Percentiles rank a stretch among this genome's conserved stretches.
Conservation (phyloP, 2,888 invertebrate species). For the Petrolisthes cinctipes region DNA sequence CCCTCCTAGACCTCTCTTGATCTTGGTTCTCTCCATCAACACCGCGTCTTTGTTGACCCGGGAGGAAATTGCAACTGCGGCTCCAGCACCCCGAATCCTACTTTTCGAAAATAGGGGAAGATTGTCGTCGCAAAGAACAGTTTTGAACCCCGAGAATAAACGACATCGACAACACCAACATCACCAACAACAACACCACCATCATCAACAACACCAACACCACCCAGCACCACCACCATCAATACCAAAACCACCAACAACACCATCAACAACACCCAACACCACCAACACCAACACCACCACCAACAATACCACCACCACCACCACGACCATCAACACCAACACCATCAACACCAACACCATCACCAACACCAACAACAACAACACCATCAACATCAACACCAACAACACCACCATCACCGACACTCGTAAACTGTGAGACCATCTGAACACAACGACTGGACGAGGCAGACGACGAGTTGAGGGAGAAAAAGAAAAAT, state of each 20-base stretch:
- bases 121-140: no score
- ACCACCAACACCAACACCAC: not conserved
- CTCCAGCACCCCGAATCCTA: not conserved
- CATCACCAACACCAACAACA: not conserved
- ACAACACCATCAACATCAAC: not conserved
- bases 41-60: not conserved
- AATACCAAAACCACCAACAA: no score
- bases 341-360: not conserved
- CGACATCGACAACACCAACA: no score
- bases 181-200: no score
- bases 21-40: not conserved
- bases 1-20: not conserved
- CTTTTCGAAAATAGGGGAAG: no score
- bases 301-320: not conserved
- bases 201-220: no score
- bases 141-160: no score
- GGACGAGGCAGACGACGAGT: not conserved
- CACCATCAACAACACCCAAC: no score
- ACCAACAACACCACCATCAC: not conserved
- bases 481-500: conserved; percentile 1
- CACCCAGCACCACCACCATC: no score
- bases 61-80: not conserved
- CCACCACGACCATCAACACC: no score
- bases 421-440: conserved; percentile 20
- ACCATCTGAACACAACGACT: conserved; percentile 41